These are phyloP conservation scores for Toxostoma redivivum DNA, from an alignment of 2,113 vertebrate genomes.

Conservation along the genomic window DNA sequence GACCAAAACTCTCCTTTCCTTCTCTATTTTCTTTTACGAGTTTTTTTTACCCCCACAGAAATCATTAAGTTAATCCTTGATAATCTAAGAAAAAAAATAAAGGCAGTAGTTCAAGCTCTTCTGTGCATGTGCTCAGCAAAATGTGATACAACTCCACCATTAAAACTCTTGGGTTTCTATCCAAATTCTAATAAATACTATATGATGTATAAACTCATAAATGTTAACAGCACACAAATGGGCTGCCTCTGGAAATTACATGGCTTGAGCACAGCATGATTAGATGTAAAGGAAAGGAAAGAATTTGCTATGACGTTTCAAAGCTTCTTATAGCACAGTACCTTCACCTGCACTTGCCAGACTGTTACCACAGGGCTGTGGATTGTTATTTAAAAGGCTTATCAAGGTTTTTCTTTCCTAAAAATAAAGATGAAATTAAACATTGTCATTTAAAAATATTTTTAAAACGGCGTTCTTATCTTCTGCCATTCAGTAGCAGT, in stretches of 20 bases:
- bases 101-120: background rate
- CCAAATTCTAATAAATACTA: background rate
- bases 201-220: background rate
- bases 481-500: background rate
- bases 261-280: background rate
- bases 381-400: constrained; percentile 62
- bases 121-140: background rate
- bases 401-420: background rate
- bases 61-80: background rate
- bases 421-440: constrained; percentile 55
- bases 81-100: background rate
- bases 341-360: constrained; percentile 30
- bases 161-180: background rate
- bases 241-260: background rate
- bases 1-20: background rate
- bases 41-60: background rate
- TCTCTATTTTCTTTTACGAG: background rate
- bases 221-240: background rate
- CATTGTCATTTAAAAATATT: constrained; percentile 16
- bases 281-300: background rate
- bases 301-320: constrained; percentile 47
- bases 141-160: background rate
- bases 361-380: background rate
- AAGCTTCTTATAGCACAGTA: constrained; percentile 50
- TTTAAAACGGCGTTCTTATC: constrained; percentile 17